Evolutionary conservation across 1,140 invertebrate genomes (phyloP).

Genomic region (Calycopis cecrops): DNA sequence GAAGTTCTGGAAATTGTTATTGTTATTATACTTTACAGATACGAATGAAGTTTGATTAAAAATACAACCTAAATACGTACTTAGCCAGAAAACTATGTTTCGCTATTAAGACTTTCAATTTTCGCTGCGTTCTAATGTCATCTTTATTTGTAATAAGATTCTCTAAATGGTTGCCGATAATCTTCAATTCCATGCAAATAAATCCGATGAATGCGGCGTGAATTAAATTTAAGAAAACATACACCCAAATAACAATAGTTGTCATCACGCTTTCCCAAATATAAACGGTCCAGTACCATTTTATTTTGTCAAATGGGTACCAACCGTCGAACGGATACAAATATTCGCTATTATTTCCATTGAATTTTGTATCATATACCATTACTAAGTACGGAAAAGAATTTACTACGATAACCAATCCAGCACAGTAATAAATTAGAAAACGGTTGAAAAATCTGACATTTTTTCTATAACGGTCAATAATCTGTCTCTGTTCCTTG

Average conservation of each 20-base stretch:
- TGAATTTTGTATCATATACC: slow-evolving; percentile 38
- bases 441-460: slow-evolving; percentile 39
- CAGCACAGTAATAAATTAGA: slow-evolving; percentile 39
- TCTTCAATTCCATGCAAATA: slow-evolving; percentile 53
- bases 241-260: slow-evolving; percentile 42
- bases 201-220: slow-evolving; percentile 41
- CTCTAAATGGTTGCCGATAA: slow-evolving; percentile 44
- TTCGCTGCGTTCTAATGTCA: slow-evolving; percentile 32
- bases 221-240: slow-evolving; percentile 39
- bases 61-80: slow-evolving; percentile 28
- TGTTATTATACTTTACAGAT: slow-evolving; percentile 19
- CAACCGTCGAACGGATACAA: slow-evolving; percentile 57
- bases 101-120: slow-evolving; percentile 44
- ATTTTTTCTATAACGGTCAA: slow-evolving; percentile 37
- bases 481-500: slow-evolving; percentile 32
- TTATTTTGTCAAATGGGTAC: slow-evolving; percentile 59
- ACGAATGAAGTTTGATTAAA: slow-evolving; percentile 9
- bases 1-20: slow-evolving; percentile 46
- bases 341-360: slow-evolving; percentile 34
- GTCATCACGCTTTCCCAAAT: slow-evolving; percentile 59
- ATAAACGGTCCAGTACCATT: slow-evolving; percentile 48
- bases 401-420: slow-evolving; percentile 37
- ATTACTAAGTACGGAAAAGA: slow-evolving; percentile 53
- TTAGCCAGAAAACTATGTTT: slow-evolving; percentile 42
- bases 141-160: slow-evolving; percentile 37